Evolutionary conservation across 1,140 invertebrate species (phyloP).

Genomic region (Lordiphosa collinella): DNA sequence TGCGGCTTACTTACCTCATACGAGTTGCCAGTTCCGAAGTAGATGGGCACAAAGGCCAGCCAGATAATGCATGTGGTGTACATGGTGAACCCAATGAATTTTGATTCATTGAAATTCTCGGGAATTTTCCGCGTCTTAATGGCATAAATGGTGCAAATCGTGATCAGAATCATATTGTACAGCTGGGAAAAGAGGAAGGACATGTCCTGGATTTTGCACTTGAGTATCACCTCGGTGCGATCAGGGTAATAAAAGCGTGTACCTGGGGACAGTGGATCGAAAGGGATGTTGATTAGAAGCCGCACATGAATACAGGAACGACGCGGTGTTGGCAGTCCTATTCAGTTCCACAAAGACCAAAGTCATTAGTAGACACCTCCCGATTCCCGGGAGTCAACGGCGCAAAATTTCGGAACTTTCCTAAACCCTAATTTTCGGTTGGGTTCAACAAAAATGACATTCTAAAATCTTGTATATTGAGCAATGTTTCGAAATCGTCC

Average conservation of each 20-base stretch:
- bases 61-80: constrained; percentile 94
- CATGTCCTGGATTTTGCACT: constrained; percentile 85
- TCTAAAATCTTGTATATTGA: no score
- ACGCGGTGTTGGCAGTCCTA: no score
- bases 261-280: constrained; percentile 42
- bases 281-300: no score
- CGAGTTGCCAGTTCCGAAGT: constrained; percentile 86
- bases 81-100: constrained; percentile 92
- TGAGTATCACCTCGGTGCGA: constrained; percentile 82
- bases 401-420: no score
- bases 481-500: no score
- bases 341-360: no score
- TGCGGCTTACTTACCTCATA: constrained; percentile 77
- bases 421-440: no score
- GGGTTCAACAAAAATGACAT: no score
- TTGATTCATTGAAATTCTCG: constrained; percentile 93
- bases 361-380: no score
- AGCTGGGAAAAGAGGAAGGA: constrained; percentile 88
- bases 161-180: constrained; percentile 89
- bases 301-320: no score
- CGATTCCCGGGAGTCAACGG: no score
- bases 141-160: constrained; percentile 91
- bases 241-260: constrained; percentile 83
- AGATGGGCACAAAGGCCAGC: constrained; percentile 93
- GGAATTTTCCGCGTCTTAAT: constrained; percentile 92